phyloP scores from a whole-genome alignment of 2,888 invertebrate species.

The Ichneumon xanthorius region DNA sequence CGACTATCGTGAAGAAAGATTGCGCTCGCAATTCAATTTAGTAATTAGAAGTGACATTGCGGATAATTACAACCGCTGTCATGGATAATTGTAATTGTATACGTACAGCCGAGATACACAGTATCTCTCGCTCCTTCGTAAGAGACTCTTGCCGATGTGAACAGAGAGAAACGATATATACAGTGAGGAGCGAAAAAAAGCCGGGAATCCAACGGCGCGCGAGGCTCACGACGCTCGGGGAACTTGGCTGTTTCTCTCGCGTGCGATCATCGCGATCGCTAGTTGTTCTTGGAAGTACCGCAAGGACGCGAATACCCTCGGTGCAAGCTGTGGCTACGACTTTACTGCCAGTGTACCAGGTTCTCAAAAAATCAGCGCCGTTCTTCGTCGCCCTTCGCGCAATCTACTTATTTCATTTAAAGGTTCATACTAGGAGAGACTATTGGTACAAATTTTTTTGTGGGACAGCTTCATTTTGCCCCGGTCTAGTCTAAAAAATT shows the following conservation, averaged over 20 bases:
- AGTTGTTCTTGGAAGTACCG: constrained; percentile 76
- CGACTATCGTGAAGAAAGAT: constrained; percentile 48
- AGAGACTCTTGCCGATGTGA: neutral
- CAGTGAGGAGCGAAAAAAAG: constrained; percentile 7
- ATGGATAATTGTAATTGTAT: constrained; percentile 80
- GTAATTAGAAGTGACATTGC: constrained; percentile 82
- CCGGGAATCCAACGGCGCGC: constrained; percentile 45
- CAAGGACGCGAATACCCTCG: constrained; percentile 72
- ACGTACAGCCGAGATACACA: constrained; percentile 25
- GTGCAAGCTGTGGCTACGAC: constrained; percentile 7
- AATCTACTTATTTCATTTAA: neutral
- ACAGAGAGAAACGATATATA: constrained; percentile 17
- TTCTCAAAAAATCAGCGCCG: constrained; percentile 4
- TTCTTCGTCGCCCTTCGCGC: constrained; percentile 10
- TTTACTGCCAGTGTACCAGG: constrained; percentile 3
- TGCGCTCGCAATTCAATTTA: constrained; percentile 77
- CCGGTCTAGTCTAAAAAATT: neutral
- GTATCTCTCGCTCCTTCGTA: neutral
- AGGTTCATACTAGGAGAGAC: neutral
- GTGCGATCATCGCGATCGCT: constrained; percentile 63
- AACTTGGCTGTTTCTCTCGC: constrained; percentile 68
- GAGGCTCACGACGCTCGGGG: constrained; percentile 34
- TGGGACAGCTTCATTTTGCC: neutral
- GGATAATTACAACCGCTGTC: constrained; percentile 75
- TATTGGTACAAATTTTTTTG: neutral